Evolutionary conservation across 2,113 vertebrate genomes (phyloP).

Genomic region (Tringa solitaria): DNA sequence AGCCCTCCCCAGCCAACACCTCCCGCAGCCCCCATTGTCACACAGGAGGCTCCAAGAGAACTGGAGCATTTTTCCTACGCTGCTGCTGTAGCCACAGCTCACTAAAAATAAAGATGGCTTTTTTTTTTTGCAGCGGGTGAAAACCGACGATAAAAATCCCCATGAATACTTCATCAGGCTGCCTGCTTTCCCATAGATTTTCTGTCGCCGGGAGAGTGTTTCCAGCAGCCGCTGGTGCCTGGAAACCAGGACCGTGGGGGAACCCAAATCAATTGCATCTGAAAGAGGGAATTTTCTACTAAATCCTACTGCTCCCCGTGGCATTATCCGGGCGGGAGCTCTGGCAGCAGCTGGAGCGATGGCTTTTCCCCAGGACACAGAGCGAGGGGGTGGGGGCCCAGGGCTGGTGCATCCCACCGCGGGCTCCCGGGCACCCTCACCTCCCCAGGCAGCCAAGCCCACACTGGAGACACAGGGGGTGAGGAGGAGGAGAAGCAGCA

Average conservation of each 20-base stretch:
- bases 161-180: conserved; percentile 14
- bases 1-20: fast-evolving
- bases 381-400: fast-evolving
- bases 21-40: background rate
- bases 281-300: conserved; percentile 17
- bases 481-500: background rate
- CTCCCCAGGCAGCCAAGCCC: fast-evolving
- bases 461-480: fast-evolving
- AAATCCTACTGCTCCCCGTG: background rate
- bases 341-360: background rate
- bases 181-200: conserved; percentile 27
- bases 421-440: background rate
- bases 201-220: background rate
- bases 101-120: background rate
- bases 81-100: background rate
- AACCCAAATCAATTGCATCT: conserved; percentile 8
- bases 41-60: fast-evolving
- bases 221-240: background rate
- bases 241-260: background rate
- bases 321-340: background rate
- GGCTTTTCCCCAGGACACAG: background rate
- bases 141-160: background rate
- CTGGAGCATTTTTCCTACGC: background rate
- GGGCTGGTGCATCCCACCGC: fast-evolving
- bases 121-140: background rate